Base-by-base conservation (phyloP, 2,113 vertebrate species). In the Arizona elegans region DNA sequence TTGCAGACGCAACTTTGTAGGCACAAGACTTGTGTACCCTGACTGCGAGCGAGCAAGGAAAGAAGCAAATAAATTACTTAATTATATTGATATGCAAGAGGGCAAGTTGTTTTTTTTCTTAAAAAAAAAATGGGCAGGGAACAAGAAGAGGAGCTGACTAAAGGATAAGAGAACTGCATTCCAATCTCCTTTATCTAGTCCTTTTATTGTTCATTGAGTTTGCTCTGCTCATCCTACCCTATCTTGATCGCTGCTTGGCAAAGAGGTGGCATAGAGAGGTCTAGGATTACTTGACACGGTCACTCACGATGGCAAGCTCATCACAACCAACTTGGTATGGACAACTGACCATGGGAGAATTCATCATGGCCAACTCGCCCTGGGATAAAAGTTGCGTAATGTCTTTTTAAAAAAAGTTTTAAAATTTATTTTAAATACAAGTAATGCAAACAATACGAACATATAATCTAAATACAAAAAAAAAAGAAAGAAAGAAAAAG, bases 1-100 rank as follows among this genome's bases (percentile, higher is more conserved):
- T 91, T 26, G 55, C 47, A 86, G 93, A 90, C 24, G n/a, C 91
- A 92, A 93, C 92, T 95, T 96, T 93, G 96, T 94, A 95, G 94
- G 92, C 89, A 89, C 21, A 90, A 47, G 50, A 90, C 89, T 93
- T 0, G 0, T 59, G 87, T 70, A 52, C 0, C 2, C 56, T 58
- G 90, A 75, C 95, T 29, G 17, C 92, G 92, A 90, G 75, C 17
- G 33, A 81, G 75, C 75, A 81, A 38, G 75, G 75, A 43, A 43
- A 81, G 17, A 89, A 93, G 85, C 89, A 91, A 43, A 81, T 19
- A 43, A 21, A 81, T 43, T 92, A 29, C 90, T 92, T 95, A 91
- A 94, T 94, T 92, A 55, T 90, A 89, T 3, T 1, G 26, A 86
- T 91, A 58, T 86, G 47, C 92, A 86, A 29, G 88, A 85, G 95